Evolutionary conservation across 2,113 vertebrate genomes (phyloP).

Genomic region (Macquaria ambigua): DNA sequence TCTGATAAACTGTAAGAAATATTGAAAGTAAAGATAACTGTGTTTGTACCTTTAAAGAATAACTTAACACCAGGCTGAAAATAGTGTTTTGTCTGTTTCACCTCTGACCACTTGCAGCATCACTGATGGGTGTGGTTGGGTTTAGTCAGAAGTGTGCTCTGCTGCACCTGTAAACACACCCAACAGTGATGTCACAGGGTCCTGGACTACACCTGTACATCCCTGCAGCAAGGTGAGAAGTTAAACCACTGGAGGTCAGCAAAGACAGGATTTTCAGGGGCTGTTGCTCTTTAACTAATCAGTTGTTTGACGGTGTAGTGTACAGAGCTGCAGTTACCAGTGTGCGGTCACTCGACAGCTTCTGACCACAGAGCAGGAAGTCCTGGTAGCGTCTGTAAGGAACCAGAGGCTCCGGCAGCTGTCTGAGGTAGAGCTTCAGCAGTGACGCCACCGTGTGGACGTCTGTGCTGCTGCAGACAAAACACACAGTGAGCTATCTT

Average conservation of each 20-base stretch:
- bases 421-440: slow-evolving; percentile 86
- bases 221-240: background rate
- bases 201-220: background rate
- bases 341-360: slow-evolving; percentile 68
- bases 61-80: background rate
- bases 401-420: slow-evolving; percentile 86
- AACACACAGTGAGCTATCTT: slow-evolving; percentile 3
- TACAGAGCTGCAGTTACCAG: slow-evolving; percentile 59
- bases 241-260: background rate
- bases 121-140: no score
- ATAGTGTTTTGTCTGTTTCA: background rate
- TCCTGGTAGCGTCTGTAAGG: slow-evolving; percentile 83
- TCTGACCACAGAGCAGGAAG: slow-evolving; percentile 83
- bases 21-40: background rate
- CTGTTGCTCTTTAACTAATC: background rate
- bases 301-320: background rate
- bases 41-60: background rate
- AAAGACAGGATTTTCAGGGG: background rate
- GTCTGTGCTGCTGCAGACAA: slow-evolving; percentile 81
- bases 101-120: no score
- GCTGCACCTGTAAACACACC: background rate
- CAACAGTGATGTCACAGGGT: background rate
- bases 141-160: no score
- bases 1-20: background rate
- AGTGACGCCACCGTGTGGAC: slow-evolving; percentile 87